Evolutionary conservation across 2,797 vertebrate species (phyloP).

Genomic region (Rousettus madagascariensis): DNA sequence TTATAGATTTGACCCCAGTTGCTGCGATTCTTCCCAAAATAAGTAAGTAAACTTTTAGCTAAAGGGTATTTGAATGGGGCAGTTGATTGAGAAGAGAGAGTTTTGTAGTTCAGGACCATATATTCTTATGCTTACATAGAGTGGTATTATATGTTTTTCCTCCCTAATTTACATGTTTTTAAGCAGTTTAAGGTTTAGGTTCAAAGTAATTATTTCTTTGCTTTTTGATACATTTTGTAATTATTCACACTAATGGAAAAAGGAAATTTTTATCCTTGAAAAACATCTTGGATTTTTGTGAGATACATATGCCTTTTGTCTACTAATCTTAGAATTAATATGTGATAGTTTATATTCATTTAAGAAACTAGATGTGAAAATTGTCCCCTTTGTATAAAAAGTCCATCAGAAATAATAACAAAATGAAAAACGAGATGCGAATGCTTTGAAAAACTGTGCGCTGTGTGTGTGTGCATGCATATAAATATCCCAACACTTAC

Average conservation of each 20-base stretch:
- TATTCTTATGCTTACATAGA: neutral
- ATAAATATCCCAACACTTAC: neutral
- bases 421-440: neutral
- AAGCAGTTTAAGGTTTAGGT: neutral
- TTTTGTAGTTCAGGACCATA: neutral
- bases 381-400: neutral
- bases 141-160: neutral
- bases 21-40: slow-evolving; percentile 90
- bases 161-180: neutral
- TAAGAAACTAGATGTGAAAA: slow-evolving; percentile 9
- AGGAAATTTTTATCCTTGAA: neutral
- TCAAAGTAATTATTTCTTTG: neutral
- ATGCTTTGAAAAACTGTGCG: neutral
- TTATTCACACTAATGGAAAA: neutral
- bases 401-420: neutral
- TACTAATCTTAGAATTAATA: neutral
- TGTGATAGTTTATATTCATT: slow-evolving; percentile 8
- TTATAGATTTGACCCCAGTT: slow-evolving; percentile 90
- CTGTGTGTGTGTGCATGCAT: neutral
- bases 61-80: neutral
- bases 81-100: neutral
- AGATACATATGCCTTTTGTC: neutral
- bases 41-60: slow-evolving; percentile 83
- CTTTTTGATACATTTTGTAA: neutral
- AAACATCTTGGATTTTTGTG: neutral